Evolutionary conservation across 2,888 invertebrate species (phyloP), one percentile per base, ranked within the genome.

Genomic region (Pseudococcus jackbeardsleyi): DNA sequence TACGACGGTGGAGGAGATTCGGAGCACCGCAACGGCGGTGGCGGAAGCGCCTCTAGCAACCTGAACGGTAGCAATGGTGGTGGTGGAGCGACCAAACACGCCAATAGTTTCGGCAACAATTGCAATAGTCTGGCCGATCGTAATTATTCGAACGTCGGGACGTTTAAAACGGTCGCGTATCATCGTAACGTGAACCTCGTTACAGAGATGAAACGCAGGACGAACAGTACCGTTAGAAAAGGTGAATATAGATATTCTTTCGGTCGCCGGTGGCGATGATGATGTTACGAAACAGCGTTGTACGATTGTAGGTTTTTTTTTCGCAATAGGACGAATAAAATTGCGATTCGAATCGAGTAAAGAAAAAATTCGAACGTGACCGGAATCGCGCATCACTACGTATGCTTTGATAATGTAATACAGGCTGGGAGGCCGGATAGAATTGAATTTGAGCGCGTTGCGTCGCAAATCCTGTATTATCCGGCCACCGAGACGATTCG

Each of bases 1-100:
- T 84, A 88, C 88, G 88, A 84, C 48, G 84, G 59, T 42, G 84
- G 79, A 33, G 79, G 86, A 46, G 72, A 59, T 17, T 5, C 15
- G 2, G 64, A 68, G 11, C 17, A 39, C 8, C 48, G 84, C 26
- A 33, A 33, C 4, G 33, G 85, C 26, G n/a, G 85, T 22, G 15
- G 15, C 11, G 85, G 26, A 6, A 0, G n/a, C 84, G 84, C 46
- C 26, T 33, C 26, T 33, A 33, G 26, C 5, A 39, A 50, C 50
- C 15, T 33, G 26, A 33, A 17, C 17, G 50, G 5, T 17, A 50
- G 17, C 50, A 17, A 59, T 17, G 59, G 12, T 26, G 59, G 12
- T 26, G 22, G 26, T 26, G 48, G 8, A 17, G 7, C 48, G 15
- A 50, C 48, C 12, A 84, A 84, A 48, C 84, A 84, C 46, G 48